Conservation (phyloP, 2,113 vertebrate species). For the Electrona antarctica region DNA sequence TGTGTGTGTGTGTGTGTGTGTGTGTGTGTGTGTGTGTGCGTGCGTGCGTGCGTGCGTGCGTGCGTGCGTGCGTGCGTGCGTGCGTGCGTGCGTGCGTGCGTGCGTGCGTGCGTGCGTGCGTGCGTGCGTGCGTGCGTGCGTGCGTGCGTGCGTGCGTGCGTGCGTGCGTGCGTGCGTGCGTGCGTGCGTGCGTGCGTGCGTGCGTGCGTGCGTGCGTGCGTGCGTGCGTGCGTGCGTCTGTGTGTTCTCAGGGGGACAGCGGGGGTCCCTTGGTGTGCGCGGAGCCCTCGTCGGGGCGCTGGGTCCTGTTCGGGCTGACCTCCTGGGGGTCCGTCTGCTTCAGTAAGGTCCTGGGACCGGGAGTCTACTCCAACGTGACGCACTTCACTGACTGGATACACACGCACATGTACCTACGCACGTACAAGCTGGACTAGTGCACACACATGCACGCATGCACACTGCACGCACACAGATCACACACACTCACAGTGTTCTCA, state of each 20-base stretch:
- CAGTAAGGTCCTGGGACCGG: slow-evolving; percentile 90
- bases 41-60: slow-evolving; percentile 12
- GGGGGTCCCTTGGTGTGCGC: slow-evolving; percentile 92
- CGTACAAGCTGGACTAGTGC: slow-evolving; percentile 79
- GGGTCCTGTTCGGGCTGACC: slow-evolving; percentile 91
- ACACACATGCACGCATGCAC: not conserved
- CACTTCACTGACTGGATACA: slow-evolving; percentile 91
- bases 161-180: not conserved
- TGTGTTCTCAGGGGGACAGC: slow-evolving; percentile 74
- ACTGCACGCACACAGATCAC: slow-evolving; percentile 8
- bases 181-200: slow-evolving; percentile 3
- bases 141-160: not conserved
- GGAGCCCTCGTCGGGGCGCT: slow-evolving; percentile 75
- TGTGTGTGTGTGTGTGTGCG: not conserved
- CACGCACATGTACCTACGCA: slow-evolving; percentile 90
- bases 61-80: too few relatives aligned
- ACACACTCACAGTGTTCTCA: not conserved
- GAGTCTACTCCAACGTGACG: slow-evolving; percentile 92
- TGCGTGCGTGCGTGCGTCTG: not conserved
- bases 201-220: not conserved
- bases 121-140: slow-evolving; percentile 3
- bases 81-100: not conserved
- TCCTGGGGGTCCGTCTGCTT: slow-evolving; percentile 94
- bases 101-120: not conserved
- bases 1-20: slow-evolving; percentile 8